Percentiles rank a stretch among this genome's conserved stretches.
These are phyloP conservation scores for Trissoscelio sp. DNA, from an alignment of 2,888 invertebrate genomes.

Conservation along the genomic window DNA sequence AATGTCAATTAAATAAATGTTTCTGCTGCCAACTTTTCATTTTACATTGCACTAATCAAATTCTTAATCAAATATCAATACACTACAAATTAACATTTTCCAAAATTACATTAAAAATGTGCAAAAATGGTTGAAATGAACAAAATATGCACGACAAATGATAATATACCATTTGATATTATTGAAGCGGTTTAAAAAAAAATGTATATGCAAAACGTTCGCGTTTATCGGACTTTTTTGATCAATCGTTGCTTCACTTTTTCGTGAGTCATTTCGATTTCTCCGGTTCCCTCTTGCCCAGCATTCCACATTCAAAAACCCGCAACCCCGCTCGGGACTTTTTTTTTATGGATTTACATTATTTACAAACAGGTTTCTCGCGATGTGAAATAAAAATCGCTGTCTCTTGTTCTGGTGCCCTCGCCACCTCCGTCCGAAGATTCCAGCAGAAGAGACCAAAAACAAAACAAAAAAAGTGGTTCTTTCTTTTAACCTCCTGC, in stretches of 20 bases:
- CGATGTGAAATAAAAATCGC: conserved; percentile 77
- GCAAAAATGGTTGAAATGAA: too few species aligned
- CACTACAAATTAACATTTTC: too few species aligned
- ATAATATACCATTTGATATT: too few species aligned
- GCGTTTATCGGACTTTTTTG: conserved; percentile 53
- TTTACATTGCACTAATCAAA: too few species aligned
- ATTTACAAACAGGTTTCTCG: conserved; percentile 80
- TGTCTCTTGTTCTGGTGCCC: conserved; percentile 72
- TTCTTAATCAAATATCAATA: too few species aligned
- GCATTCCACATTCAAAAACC: conserved; percentile 75
- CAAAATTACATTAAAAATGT: too few species aligned
- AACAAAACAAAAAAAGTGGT: conserved; percentile 62
- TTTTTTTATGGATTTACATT: conserved; percentile 78
- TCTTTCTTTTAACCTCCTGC: conserved; percentile 48
- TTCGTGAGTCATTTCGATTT: conserved; percentile 46
- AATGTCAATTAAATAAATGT: conserved; percentile 29
- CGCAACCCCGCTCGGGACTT: conserved; percentile 67
- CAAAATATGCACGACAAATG: too few species aligned
- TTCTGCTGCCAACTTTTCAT: not conserved
- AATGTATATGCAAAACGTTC: conserved; percentile 29
- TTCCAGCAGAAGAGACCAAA: conserved; percentile 58
- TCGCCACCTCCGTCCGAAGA: conserved; percentile 67
- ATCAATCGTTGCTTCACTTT: conserved; percentile 51
- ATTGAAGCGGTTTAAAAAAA: not conserved
- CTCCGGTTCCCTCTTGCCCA: conserved; percentile 60